Base-by-base conservation (phyloP, 1,140 invertebrate genomes). In the Habropoda laboriosa region DNA sequence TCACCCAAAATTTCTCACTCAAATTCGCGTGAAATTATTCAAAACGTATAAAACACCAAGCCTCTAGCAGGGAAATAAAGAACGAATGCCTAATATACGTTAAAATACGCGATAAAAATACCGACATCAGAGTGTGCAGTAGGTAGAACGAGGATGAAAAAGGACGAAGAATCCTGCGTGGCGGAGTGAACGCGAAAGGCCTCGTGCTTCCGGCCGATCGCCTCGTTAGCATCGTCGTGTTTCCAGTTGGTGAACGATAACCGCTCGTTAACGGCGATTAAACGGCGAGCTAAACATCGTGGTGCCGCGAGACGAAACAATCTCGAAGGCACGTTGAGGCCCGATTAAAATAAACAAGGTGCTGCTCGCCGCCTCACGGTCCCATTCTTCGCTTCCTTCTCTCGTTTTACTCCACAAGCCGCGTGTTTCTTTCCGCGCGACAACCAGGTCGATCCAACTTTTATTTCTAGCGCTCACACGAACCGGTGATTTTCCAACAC, bases 191-290 rank as follows among this genome's bases (percentile, higher is more conserved):
- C 63, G 82, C 80, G 78, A 88, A 82, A 71, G 82, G 76, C 57
- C 64, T 77, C 77, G 74, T 82, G 86, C 86, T 90, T 91, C 89
- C 88, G 89, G 88, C 73, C 79, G 86, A 90, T 90, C 88, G 87
- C 78, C 89, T 88, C 87, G 87, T 90, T 88, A 88, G 85, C 88
- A 88, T 89, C 86, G 86, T 85, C 86, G 86, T 91, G 89, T 90
- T 91, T 92, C 87, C 88, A 89, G 87, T 90, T 82, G 84, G 86
- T 82, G 87, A 90, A 90, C 91, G 91, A 91, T 91, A 92, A 91
- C 90, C 88, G 81, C 89, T 91, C 89, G 90, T 91, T 91, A 92
- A 91, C 82, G 87, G 87, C 86, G 90, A 91, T 92, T 91, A 90
- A 91, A 89, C 87, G 87, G 87, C 87, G 72, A 89, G 89, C 89